These are phyloP conservation scores for Lanius collurio DNA, from an alignment of 2,113 vertebrate genomes.

Conservation along the genomic window DNA sequence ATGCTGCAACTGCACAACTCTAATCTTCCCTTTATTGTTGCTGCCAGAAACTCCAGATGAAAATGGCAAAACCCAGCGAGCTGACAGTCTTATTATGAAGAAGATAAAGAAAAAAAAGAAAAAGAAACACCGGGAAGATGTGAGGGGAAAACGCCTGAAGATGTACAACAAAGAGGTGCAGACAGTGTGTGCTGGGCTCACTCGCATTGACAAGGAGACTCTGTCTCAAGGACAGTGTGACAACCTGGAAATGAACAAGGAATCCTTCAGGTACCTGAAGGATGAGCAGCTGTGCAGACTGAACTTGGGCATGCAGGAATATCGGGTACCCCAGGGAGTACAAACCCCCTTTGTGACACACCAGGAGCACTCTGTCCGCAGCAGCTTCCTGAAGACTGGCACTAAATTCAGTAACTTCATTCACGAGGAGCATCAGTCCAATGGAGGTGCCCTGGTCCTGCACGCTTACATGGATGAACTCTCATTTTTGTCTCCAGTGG, in stretches of 20 bases:
- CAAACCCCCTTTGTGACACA: constrained; percentile 88
- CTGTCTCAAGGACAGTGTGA: constrained; percentile 71
- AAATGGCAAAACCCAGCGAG: constrained; percentile 85
- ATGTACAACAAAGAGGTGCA: constrained; percentile 92
- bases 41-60: constrained; percentile 85
- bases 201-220: constrained; percentile 70
- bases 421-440: constrained; percentile 93
- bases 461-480: constrained; percentile 97
- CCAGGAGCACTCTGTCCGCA: constrained; percentile 93
- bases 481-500: constrained; percentile 87
- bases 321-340: constrained; percentile 80
- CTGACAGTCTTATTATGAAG: constrained; percentile 88
- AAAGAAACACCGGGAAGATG: constrained; percentile 90
- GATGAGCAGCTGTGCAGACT: constrained; percentile 79
- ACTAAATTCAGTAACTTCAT: constrained; percentile 88
- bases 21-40: constrained; percentile 68
- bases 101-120: constrained; percentile 96
- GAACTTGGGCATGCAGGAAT: constrained; percentile 78
- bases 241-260: constrained; percentile 74
- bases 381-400: constrained; percentile 88
- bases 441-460: constrained; percentile 91
- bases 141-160: constrained; percentile 83
- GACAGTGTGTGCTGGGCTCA: constrained; percentile 84
- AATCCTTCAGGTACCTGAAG: constrained; percentile 80
- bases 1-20: not conserved